Evolutionary conservation across 2,113 vertebrate genomes (phyloP), one percentile per base, ranked within the genome.

Genomic region (Alethe diademata): DNA sequence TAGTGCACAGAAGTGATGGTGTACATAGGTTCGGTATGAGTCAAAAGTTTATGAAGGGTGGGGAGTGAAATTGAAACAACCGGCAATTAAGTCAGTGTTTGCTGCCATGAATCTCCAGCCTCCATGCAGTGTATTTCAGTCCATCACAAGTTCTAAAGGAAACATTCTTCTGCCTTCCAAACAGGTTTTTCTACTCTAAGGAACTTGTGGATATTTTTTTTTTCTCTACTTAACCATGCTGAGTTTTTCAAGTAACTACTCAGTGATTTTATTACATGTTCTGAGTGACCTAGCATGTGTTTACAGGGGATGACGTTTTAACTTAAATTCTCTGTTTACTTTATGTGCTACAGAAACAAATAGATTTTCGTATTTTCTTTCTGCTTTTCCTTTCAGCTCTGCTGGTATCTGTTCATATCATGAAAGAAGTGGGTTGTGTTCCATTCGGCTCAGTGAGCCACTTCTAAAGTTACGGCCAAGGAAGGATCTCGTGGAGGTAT

Each of bases 381-480:
- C 22, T 38, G 4, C 35, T 24, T 89, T 23, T 85, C 18, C 92
- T 56, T 95, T 48, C 86, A 99, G 99, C 62, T 99, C 98, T 96
- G 99, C 99, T 19, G 99, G 99, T 19, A 93, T 99, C 53, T 99
- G 99, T 92, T 98, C 97, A 1, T 99, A 99, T 14, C 99, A 99
- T 82, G 98, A 99, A 19, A 97, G 86, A 64, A 98, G 99, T 28
- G 99, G 99, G 23, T 97, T 99, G 96, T 99, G 99, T 85, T 99
- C 99, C 7, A 99, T 99, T 94, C 98, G 99, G 35, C 98, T 99
- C 78, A 99, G 99, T 73, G 99, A 99, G 72, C 99, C 99, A 0
- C 98, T 99, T 20, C 94, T 99, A 25, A 99, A 99, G 94, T 92
- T 99, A 31, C 97, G 99, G 90, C 99, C 99, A 3, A 98, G 99